Base-by-base conservation (phyloP, 2,888 invertebrate genomes). In the Cryptocheilus praepositus region DNA sequence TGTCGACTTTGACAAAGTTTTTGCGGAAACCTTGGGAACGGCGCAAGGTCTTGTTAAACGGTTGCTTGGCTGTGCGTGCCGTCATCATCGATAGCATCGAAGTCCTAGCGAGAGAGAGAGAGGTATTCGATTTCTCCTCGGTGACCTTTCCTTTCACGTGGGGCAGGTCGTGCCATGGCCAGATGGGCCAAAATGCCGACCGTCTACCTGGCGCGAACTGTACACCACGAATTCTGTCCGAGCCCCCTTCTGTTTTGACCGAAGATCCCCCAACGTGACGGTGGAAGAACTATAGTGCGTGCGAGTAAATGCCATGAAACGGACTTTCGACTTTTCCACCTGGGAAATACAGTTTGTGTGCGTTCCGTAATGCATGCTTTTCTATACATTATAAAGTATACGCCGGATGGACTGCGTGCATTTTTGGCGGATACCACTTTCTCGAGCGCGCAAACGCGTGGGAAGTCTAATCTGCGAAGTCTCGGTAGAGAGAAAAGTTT, bases 121-220 rank as follows among this genome's bases (percentile, higher is more conserved):
- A 53, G 53, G 69, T 69, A 67, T 65, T 74, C 78, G 76, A 78
- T 76, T 78, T 76, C 78, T 76, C 78, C 54, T 49, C 56, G 64
- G 66, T 77, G 80, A 79, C 81, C 76, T 82, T 79, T 77, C 75
- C 82, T 71, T 79, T 74, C 78, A 69, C 79, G 82, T 80, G 80
- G 73, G 80, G 80, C 77, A 79, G 80, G 80, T 79, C 79, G 80
- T 78, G 79, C 75, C 69, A 61, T 53, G 73, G 67, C 77, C 79
- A 77, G 80, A 70, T 77, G 79, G 58, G 28, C 74, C 74, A 25
- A 77, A 75, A 77, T 59, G 52, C 57, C 62, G 51, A 15, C 55
- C 49, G 18, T 18, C 49, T 49, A 16, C 28, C 54, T 54, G 36
- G 36, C 36, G 36, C 36, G 36, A 36, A 36, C 36, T 11, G 36